Conservation (phyloP, 2,113 vertebrate species). For the Semicossyphus pulcher region DNA sequence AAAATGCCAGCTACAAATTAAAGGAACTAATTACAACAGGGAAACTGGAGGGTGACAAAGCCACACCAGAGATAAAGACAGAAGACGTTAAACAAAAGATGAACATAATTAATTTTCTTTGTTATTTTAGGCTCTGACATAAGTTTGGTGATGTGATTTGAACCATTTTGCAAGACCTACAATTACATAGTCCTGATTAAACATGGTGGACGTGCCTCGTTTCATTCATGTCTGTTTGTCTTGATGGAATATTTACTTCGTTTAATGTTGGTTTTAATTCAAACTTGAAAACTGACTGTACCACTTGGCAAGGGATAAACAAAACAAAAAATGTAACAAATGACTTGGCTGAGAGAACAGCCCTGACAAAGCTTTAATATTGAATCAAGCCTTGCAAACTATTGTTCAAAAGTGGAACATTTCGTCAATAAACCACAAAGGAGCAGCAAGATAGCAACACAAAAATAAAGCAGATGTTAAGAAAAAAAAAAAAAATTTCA, state of each 20-base stretch:
- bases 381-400: too few relatives aligned
- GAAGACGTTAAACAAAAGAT: neutral
- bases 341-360: neutral
- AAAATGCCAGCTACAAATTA: slow-evolving; percentile 18
- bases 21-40: slow-evolving; percentile 1
- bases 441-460: neutral
- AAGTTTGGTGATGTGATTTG: too few relatives aligned
- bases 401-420: too few relatives aligned
- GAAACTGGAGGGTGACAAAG: neutral
- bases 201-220: neutral
- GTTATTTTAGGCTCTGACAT: too few relatives aligned
- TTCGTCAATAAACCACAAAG: neutral
- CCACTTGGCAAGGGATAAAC: neutral
- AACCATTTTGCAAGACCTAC: too few relatives aligned
- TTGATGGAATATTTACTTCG: neutral
- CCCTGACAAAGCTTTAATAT: neutral
- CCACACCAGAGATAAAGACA: neutral
- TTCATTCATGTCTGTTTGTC: neutral
- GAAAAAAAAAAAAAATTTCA: too few relatives aligned
- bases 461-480: neutral
- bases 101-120: neutral
- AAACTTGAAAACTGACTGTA: neutral
- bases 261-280: slow-evolving; percentile 12
- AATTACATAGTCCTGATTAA: slow-evolving; percentile 6
- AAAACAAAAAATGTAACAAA: neutral